A percentile compares a stretch with the other conserved stretches of the same genome.
phyloP scores from a whole-genome alignment of 2,113 vertebrate species.

The Nothocercus julius region DNA sequence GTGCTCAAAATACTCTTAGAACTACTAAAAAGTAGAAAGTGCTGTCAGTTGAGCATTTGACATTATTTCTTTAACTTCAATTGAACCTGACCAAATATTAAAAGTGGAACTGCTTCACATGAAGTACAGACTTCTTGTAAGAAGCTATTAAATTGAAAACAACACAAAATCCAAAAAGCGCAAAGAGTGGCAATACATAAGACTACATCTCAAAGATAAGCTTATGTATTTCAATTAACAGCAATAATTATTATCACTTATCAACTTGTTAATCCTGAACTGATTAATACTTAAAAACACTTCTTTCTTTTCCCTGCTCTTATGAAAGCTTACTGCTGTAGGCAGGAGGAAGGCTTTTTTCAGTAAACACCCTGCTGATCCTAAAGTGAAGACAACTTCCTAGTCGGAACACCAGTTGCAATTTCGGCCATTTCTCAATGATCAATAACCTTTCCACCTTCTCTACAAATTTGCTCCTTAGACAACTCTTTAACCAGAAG shows the following conservation, averaged over 20 bases:
- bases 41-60: not conserved
- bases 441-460: not conserved
- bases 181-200: not conserved
- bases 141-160: constrained; percentile 28
- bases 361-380: not conserved
- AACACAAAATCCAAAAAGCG: not conserved
- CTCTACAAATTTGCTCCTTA: not conserved
- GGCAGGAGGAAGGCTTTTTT: not conserved
- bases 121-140: constrained; percentile 26
- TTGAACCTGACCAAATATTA: not conserved
- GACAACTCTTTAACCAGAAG: not conserved
- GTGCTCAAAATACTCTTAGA: not conserved
- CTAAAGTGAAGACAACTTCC: not conserved
- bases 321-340: not conserved
- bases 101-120: not conserved
- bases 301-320: not conserved
- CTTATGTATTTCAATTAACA: not conserved
- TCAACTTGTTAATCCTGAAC: not conserved
- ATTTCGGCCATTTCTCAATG: not conserved
- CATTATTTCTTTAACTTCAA: not conserved
- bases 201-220: not conserved
- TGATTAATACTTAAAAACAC: not conserved
- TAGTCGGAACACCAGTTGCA: not conserved
- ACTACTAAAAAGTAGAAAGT: not conserved
- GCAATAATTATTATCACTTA: not conserved